Base-by-base conservation (phyloP, 2,113 vertebrate genomes). In the Butorides virescens region DNA sequence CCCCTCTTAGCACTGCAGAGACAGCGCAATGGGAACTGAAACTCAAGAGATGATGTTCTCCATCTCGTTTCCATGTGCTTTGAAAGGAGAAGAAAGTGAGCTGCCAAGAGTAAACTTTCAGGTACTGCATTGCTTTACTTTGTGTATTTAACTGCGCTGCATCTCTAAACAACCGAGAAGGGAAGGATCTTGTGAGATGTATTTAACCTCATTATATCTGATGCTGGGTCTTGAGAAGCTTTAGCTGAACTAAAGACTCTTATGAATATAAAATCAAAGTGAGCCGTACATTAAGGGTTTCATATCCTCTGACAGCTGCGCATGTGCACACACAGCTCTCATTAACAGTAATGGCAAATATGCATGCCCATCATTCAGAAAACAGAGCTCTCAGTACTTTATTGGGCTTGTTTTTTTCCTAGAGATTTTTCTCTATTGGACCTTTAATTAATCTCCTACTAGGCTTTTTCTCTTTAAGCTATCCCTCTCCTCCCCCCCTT, bases 401-500 rank as follows among this genome's bases (percentile, higher is more conserved):
- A 92, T 81, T 92, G 23, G 56, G 47, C 55, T 92, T 77, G 58
- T 52, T 36, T 76, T 61, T 88, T 86, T 96, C 80, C 95, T 94
- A 63, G 88, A 97, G 75, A 97, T 91, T 97, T 98, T 97, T 96
- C 93, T 97, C 87, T n/a, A 84, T 92, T 95, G 96, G 95, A 97
- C 95, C 92, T 97, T 98, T 98, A 98, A 98, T 98, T 98, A 97
- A 98, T 95, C 97, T 97, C 95, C 97, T 97, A 63, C 90, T 67
- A 91, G 82, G 90, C 62, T 98, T 97, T 85, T 87, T 34, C 49
- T 62, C 84, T 94, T 96, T 87, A 96, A 97, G 79, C 68, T 84
- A 93, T 95, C 90, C 72, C 71, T 93, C 47, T 88, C 84, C 73
- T 9, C 52, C 47, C 87, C 56, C 52, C 52, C 80, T 84, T 96